Conservation (phyloP, 2,113 vertebrate species). For the Callithrix jacchus region DNA sequence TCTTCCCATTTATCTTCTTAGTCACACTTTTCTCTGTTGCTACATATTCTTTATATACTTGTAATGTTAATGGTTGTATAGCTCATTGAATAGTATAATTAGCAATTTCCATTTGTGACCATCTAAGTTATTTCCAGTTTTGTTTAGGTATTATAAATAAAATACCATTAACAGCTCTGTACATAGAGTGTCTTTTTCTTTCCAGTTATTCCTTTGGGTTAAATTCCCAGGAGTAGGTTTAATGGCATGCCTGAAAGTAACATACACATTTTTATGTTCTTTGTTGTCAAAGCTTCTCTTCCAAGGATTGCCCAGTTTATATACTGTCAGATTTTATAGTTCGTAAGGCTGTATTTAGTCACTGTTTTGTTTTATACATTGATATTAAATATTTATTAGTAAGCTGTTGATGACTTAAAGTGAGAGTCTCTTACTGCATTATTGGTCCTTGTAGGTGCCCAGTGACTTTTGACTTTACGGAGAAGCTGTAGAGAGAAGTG, state of each 20-base stretch:
- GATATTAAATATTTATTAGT: background rate
- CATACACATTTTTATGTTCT: background rate
- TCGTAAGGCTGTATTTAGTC: background rate
- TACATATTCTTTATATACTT: background rate
- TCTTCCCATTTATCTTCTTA: background rate
- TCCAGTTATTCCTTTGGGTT: background rate
- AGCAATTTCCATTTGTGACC: background rate
- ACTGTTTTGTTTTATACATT: background rate
- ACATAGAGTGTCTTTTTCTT: background rate
- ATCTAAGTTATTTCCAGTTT: background rate
- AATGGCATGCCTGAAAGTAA: background rate
- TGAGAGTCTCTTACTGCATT: background rate
- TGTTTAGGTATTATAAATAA: background rate
- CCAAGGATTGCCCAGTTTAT: background rate
- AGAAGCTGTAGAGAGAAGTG: background rate
- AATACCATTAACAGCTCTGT: background rate
- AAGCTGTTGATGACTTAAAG: background rate
- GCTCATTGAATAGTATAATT: background rate
- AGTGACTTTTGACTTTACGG: background rate
- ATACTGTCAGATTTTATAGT: background rate
- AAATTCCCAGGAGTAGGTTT: background rate
- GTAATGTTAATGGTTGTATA: background rate
- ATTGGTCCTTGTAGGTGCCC: background rate
- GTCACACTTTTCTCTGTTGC: background rate
- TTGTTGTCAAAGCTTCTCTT: background rate